Conservation (phyloP, 2,113 vertebrate genomes). For the Jacana jacana region DNA sequence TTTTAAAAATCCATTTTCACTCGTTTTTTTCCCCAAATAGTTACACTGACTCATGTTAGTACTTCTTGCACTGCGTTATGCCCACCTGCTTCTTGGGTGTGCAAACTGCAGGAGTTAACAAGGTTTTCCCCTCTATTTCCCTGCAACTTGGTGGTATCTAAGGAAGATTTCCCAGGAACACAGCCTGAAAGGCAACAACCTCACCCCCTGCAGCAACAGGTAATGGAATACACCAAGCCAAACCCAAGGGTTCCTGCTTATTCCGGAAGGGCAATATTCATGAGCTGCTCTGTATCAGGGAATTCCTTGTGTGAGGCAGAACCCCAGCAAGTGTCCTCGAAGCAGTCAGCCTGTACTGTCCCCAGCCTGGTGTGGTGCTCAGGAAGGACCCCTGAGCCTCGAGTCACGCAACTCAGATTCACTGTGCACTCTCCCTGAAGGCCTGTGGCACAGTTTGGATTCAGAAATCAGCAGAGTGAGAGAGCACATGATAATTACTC, state of each 20-base stretch:
- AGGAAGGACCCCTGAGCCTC: neutral
- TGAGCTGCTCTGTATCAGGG: neutral
- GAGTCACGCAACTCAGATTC: neutral
- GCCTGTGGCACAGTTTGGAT: neutral
- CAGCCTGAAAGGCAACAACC: neutral
- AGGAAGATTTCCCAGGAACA: neutral
- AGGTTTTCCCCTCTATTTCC: neutral
- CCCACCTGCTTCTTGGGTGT: neutral
- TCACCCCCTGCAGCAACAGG: neutral
- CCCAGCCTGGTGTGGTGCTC: neutral
- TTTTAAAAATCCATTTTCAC: neutral
- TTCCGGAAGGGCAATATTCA: neutral
- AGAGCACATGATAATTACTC: conserved; percentile 60
- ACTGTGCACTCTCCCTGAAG: neutral
- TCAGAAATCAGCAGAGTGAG: neutral
- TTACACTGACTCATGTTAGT: neutral
- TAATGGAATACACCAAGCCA: neutral
- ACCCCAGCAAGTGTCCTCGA: neutral
- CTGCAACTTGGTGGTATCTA: neutral
- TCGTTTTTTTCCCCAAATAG: neutral
- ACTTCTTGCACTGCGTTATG: neutral
- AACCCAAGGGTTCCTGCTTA: neutral
- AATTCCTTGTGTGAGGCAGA: neutral
- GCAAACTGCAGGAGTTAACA: neutral
- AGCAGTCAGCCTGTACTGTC: neutral